A percentile compares a stretch with the other conserved stretches of the same genome.
These are phyloP conservation scores for Microchirus variegatus DNA, from an alignment of 2,797 vertebrate species.

Conservation along the genomic window DNA sequence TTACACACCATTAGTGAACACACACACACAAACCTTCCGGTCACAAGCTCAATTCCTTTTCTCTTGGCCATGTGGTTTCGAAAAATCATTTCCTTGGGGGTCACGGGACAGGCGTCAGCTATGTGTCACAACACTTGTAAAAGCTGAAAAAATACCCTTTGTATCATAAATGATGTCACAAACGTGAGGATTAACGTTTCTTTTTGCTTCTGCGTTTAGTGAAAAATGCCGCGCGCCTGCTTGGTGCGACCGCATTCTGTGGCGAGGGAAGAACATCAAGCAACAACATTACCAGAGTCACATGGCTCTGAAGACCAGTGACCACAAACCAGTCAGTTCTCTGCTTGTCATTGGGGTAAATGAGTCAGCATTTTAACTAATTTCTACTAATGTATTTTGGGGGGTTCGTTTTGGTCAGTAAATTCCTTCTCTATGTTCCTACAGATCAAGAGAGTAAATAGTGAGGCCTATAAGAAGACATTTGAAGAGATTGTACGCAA, in stretches of 20 bases:
- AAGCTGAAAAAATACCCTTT: not conserved
- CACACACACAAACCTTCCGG: too few relatives aligned
- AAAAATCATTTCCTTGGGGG: too few relatives aligned
- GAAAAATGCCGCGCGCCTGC: conserved; percentile 96
- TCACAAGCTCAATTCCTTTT: too few relatives aligned
- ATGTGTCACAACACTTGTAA: too few relatives aligned
- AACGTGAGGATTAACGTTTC: too few relatives aligned
- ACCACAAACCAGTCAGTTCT: conserved; percentile 98
- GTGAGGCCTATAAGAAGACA: conserved; percentile 87
- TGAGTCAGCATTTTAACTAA: not conserved
- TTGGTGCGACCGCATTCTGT: conserved; percentile 97
- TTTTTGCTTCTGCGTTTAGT: conserved; percentile 70
- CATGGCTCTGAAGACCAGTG: conserved; percentile 92
- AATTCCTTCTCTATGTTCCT: conserved; percentile 22
- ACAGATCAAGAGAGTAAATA: conserved; percentile 91
- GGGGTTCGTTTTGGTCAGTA: not conserved
- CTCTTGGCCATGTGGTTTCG: too few relatives aligned
- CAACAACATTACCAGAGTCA: conserved; percentile 93
- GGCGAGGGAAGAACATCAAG: conserved; percentile 88
- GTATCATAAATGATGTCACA: too few relatives aligned
- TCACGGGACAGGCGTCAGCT: too few relatives aligned
- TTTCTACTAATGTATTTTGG: not conserved
- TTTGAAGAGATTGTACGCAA: conserved; percentile 94
- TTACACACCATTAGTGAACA: too few relatives aligned
- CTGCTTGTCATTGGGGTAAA: conserved; percentile 90